Base-by-base conservation (phyloP, 2,888 invertebrate genomes). In the Parnassius glacialis region DNA sequence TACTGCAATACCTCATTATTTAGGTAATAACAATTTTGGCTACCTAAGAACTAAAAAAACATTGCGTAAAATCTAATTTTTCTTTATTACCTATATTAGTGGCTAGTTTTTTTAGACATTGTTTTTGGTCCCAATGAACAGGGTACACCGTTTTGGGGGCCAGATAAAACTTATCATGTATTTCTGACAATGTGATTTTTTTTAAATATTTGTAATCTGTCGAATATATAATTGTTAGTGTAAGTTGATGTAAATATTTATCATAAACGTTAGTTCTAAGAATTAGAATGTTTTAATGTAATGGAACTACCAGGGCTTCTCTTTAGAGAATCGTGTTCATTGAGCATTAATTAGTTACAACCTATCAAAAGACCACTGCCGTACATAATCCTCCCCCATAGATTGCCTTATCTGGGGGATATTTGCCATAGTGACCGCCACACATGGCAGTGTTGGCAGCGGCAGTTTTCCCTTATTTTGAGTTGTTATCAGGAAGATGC, bases 1-100 rank as follows among this genome's bases (percentile, higher is more conserved):
- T 25, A 56, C 55, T 45, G n/a, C 34, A 47, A 42, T 56, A 56
- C 55, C 55, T 56, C 55, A 56, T 13, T 55, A 45, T 45, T 20
- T 44, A 45, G 44, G 55, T 45, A 44, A 56, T 25, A n/a, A 10
- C 25, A n/a, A 34, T 56, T 11, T 34, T 12, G 51, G 51, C 16
- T 52, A 20, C 11, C 12, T 52, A 25, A 34, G 34, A 25, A 52
- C 2, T 34, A 20, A 16, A 45, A 44, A 44, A 44, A 44, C 16
- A 3, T 44, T 11, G 11, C 44, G 11, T 10, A 45, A 45, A 45
- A 34, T 34, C 34, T 7, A 34, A 34, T 34, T 34, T 7, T 34
- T 34, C 34, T 5, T 45, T n/a, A 2, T 45, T 11, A 11, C n/a
- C 11, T 11, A n/a, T 45, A 1, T 45, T n/a, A 45, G 45, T n/a